These are phyloP conservation scores for Drosophila recens DNA, from an alignment of 2,888 invertebrate genomes.

Conservation along the genomic window DNA sequence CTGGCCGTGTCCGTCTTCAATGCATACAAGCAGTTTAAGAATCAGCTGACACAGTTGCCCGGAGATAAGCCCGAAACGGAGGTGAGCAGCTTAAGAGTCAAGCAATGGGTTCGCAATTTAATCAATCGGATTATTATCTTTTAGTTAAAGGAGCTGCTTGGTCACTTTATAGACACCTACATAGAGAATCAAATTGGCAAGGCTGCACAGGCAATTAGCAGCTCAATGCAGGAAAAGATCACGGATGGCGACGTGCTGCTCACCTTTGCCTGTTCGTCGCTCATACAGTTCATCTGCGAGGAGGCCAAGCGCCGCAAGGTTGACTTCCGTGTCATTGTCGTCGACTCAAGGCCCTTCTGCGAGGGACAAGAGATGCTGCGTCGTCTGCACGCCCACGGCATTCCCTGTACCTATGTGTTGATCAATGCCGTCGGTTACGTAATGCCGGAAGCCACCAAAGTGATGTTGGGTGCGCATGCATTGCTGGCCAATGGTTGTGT, in stretches of 20 bases:
- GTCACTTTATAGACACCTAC: slow-evolving; percentile 90
- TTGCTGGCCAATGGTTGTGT: slow-evolving; percentile 96
- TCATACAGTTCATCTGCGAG: slow-evolving; percentile 90
- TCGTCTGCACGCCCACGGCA: slow-evolving; percentile 89
- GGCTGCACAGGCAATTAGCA: slow-evolving; percentile 94
- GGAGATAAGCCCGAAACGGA: slow-evolving; percentile 89
- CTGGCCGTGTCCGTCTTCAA: slow-evolving; percentile 95
- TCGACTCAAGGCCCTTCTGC: slow-evolving; percentile 91
- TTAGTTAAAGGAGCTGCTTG: slow-evolving; percentile 90
- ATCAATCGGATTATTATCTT: slow-evolving; percentile 34
- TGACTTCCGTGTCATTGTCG: slow-evolving; percentile 92
- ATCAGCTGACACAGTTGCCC: slow-evolving; percentile 89
- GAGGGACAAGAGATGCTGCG: slow-evolving; percentile 92
- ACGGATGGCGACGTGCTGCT: slow-evolving; percentile 93
- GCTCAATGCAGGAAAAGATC: slow-evolving; percentile 92
- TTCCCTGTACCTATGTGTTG: slow-evolving; percentile 92
- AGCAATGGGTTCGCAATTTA: neutral
- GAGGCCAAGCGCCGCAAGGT: slow-evolving; percentile 89
- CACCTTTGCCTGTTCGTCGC: slow-evolving; percentile 93
- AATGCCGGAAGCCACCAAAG: slow-evolving; percentile 93
- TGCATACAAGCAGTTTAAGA: slow-evolving; percentile 92
- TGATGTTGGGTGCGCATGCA: slow-evolving; percentile 95
- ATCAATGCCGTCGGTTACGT: slow-evolving; percentile 92
- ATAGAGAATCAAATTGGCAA: slow-evolving; percentile 93
- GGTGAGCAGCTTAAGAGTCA: slow-evolving; percentile 81